Evolutionary conservation across 2,113 vertebrate genomes (phyloP), one percentile per base, ranked within the genome.

Genomic region (Chionis minor): DNA sequence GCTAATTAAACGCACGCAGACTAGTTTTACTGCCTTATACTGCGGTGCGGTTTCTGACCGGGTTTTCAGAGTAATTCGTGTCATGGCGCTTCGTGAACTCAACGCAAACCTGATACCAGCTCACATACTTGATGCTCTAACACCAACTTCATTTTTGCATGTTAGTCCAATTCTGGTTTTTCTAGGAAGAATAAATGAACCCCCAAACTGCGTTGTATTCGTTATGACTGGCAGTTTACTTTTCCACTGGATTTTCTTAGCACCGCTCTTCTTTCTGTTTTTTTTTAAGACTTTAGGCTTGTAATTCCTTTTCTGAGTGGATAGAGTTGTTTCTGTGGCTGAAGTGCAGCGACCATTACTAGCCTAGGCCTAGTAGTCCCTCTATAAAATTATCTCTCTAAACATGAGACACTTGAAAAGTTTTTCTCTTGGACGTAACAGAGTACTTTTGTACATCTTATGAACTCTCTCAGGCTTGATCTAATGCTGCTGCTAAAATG

Each of bases 401-500:
- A 70, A 49, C 5, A 12, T 8, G 19, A 81, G 54, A 30, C 9
- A 10, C 32, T 42, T 49, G 38, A 24, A 19, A 93, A 95, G 78
- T 94, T 94, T 80, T 58, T 77, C 51, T 69, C 56, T 40, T 1
- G 0, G 12, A 17, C 42, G 30, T 32, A 28, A 72, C 73, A 71
- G 33, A 71, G 10, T n/a, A 8, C 55, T 74, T 82, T 62, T 73
- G 42, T 45, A 11, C 7, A 26, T 20, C 32, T 51, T 59, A 16
- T 0, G 2, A 65, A 26, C 7, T 79, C 26, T 72, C 20, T 38
- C 20, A 30, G 38, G 23, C 15, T 49, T 44, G 6, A 78, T 81
- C 42, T 94, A 49, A 54, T 65, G 74, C 55, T 88, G 61, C 75
- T 89, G 38, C 78, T 85, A 82, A 95, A 89, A 93, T 67, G 82